phyloP scores from a whole-genome alignment of 2,888 invertebrate species.

The Margaritifera margaritifera region DNA sequence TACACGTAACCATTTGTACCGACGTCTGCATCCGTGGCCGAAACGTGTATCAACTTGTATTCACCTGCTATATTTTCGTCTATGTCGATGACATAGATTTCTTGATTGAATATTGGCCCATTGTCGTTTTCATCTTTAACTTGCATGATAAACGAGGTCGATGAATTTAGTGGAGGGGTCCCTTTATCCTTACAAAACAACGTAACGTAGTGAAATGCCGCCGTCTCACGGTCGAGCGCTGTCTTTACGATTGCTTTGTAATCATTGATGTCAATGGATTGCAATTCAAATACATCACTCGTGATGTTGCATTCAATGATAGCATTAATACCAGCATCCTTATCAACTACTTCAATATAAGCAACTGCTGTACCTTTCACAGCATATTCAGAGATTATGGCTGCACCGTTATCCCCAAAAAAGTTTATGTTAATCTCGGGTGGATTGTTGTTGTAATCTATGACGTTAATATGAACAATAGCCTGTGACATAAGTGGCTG shows the following conservation, averaged over 20 bases:
- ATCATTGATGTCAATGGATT: slow-evolving; percentile 49
- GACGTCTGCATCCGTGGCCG: slow-evolving; percentile 51
- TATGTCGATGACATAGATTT: slow-evolving; percentile 44
- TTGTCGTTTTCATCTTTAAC: slow-evolving; percentile 93
- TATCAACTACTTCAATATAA: slow-evolving; percentile 54
- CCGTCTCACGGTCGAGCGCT: slow-evolving; percentile 39
- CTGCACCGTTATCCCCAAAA: slow-evolving; percentile 46
- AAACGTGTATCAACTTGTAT: slow-evolving; percentile 47
- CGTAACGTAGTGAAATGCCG: slow-evolving; percentile 36
- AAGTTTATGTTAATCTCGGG: slow-evolving; percentile 77
- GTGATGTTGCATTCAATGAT: slow-evolving; percentile 48
- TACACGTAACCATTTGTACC: slow-evolving; percentile 50
- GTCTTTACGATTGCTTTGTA: slow-evolving; percentile 51
- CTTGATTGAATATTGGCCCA: slow-evolving; percentile 84
- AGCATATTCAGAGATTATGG: slow-evolving; percentile 54
- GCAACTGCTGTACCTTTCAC: slow-evolving; percentile 60
- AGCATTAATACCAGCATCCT: slow-evolving; percentile 60
- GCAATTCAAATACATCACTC: slow-evolving; percentile 51
- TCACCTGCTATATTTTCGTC: slow-evolving; percentile 50
- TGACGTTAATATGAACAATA: slow-evolving; percentile 76
- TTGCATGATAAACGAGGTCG: slow-evolving; percentile 45
- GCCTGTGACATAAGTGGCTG: slow-evolving; percentile 56
- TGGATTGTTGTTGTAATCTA: slow-evolving; percentile 93
- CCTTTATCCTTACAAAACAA: slow-evolving; percentile 49
- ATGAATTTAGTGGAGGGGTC: slow-evolving; percentile 38